Conservation (phyloP, 2,113 vertebrate species). For the Petrocephalus zakoni region DNA sequence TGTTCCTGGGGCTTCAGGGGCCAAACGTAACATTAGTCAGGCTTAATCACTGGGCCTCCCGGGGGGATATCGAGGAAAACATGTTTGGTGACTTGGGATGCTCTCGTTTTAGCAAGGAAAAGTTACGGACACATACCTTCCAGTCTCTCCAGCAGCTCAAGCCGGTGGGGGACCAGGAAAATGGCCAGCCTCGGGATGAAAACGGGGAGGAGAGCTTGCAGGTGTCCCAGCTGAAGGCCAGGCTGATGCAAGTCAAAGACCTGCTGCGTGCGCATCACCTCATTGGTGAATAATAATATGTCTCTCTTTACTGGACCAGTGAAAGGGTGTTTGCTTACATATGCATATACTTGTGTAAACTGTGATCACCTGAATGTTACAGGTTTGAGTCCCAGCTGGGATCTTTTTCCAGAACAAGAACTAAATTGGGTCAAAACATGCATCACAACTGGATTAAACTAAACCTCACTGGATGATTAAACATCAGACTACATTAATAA, state of each 20-base stretch:
- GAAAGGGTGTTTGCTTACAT: not conserved
- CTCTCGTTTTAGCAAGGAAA: too few relatives aligned
- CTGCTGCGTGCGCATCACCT: slow-evolving; percentile 54
- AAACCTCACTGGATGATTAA: not conserved
- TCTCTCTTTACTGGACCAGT: not conserved
- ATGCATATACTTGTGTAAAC: not conserved
- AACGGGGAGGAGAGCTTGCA: slow-evolving; percentile 31
- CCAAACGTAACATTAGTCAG: not conserved
- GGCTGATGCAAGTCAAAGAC: slow-evolving; percentile 51
- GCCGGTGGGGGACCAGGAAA: slow-evolving; percentile 14
- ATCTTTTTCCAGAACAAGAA: not conserved
- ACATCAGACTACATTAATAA: not conserved
- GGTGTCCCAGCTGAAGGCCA: slow-evolving; percentile 42
- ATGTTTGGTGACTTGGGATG: too few relatives aligned
- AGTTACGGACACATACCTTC: not conserved
- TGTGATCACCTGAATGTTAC: not conserved
- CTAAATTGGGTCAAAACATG: not conserved
- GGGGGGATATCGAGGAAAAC: too few relatives aligned
- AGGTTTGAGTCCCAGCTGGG: not conserved
- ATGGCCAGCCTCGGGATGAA: slow-evolving; percentile 27
- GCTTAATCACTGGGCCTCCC: not conserved
- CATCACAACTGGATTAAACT: not conserved
- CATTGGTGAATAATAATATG: slow-evolving; percentile 47
- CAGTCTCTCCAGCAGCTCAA: slow-evolving; percentile 28
- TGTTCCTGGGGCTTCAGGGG: not conserved